Evolutionary conservation across 2,113 vertebrate species (phyloP).

Genomic region (Hystrix cristata): DNA sequence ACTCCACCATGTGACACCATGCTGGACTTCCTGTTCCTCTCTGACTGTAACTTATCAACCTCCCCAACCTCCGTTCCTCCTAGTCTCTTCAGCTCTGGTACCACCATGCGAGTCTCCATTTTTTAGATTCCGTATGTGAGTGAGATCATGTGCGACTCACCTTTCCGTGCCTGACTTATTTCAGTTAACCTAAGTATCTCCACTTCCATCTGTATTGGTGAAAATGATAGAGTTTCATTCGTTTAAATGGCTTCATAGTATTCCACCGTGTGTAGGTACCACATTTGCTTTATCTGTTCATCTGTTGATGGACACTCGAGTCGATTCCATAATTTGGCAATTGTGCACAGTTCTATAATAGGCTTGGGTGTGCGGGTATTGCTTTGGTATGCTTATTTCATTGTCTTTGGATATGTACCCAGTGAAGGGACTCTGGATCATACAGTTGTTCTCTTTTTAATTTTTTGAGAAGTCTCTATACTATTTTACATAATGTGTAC

Average conservation of each 20-base stretch:
- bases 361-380: neutral
- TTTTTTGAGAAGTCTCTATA: neutral
- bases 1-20: too few relatives aligned
- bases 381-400: neutral
- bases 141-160: neutral
- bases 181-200: neutral
- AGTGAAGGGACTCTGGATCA: neutral
- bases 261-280: too few relatives aligned
- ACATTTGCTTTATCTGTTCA: neutral
- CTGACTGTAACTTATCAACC: neutral
- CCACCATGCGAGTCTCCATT: neutral
- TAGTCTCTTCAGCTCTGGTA: neutral
- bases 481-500: neutral
- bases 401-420: neutral
- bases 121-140: neutral
- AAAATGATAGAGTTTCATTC: neutral
- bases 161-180: neutral
- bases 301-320: too few relatives aligned
- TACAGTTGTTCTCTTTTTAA: neutral
- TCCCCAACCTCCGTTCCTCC: neutral
- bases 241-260: neutral
- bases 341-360: neutral
- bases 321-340: neutral
- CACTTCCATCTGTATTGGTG: neutral
- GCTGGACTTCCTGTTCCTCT: neutral